Evolutionary conservation across 2,888 invertebrate species (phyloP), one percentile per base, ranked within the genome.

Genomic region (Ischnura elegans): DNA sequence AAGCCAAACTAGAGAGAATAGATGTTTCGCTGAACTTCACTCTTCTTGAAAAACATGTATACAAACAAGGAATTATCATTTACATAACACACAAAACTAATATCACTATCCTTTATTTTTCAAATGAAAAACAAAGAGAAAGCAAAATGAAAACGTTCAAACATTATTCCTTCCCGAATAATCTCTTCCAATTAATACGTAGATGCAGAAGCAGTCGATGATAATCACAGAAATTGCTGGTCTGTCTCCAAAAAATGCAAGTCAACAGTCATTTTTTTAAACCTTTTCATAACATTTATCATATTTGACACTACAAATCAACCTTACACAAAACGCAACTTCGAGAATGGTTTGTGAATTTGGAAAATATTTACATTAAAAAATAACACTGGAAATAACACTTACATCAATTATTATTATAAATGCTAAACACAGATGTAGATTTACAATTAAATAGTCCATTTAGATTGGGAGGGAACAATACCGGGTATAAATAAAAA

Each of bases 371-470:
- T 55, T 61, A 90, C 90, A 90, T 61, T 61, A 42, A 61, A 61
- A 42, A 90, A 55, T 61, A 61, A 90, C n/a, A 55, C 47, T 61
- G 55, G 61, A 61, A 90, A 61, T 55, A 43, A 90, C n/a, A 90
- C 21, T 90, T 25, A 66, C 66, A 16, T 25, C 90, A 66, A 61
- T 61, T 55, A 55, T 61, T 43, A 90, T 43, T 55, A n/a, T 61
- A 43, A 61, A 43, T 42, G 25, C 90, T 90, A 90, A 47, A 66
- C 43, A 66, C 61, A 90, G 66, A 19, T 43, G 61, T 61, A 66
- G 90, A 21, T 90, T 90, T 61, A 90, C 90, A 90, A 90, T 90
- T 25, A 66, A 55, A 61, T 61, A 61, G 42, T 36, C 90, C 90
- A 43, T 61, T 61, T 16, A 47, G 61, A 47, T 90, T 43, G 43